phyloP scores from a whole-genome alignment of 2,113 vertebrate genomes.

The Carassius carassius region DNA sequence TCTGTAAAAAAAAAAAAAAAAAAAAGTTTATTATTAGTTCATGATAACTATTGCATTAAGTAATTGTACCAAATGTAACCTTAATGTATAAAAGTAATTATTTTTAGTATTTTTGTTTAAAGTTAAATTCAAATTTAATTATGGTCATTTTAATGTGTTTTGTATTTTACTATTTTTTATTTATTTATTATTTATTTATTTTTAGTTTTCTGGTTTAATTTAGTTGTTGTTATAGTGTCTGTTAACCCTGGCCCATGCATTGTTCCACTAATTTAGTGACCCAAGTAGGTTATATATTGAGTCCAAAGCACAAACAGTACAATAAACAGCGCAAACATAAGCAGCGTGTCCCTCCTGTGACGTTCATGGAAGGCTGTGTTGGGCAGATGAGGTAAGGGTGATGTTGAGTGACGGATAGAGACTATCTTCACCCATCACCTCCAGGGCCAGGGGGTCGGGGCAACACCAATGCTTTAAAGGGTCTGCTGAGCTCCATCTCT shows the following conservation, averaged over 20 bases:
- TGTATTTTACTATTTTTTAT: background rate
- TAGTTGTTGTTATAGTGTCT: background rate
- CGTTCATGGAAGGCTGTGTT: conserved; percentile 67
- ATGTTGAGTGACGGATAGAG: conserved; percentile 61
- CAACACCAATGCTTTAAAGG: conserved; percentile 46
- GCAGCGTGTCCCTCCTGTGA: conserved; percentile 54
- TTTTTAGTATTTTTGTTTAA: too few relatives aligned
- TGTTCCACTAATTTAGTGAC: conserved; percentile 28
- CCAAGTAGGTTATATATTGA: conserved; percentile 23
- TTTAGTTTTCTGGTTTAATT: background rate
- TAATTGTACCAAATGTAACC: too few relatives aligned
- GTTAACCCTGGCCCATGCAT: conserved; percentile 1
- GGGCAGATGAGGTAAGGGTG: conserved; percentile 57
- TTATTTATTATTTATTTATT: background rate
- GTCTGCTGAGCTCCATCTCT: conserved; percentile 62
- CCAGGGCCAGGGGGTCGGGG: conserved; percentile 73
- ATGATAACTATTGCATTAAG: too few relatives aligned
- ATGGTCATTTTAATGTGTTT: background rate
- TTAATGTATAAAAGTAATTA: too few relatives aligned
- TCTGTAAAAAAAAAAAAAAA: too few relatives aligned
- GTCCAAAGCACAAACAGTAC: background rate
- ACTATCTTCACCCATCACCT: conserved; percentile 73
- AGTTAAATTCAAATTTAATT: too few relatives aligned
- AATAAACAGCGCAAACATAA: background rate
- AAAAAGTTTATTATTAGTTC: too few relatives aligned